These are phyloP conservation scores for Parasteatoda lunata DNA, from an alignment of 2,888 invertebrate species.

Conservation along the genomic window DNA sequence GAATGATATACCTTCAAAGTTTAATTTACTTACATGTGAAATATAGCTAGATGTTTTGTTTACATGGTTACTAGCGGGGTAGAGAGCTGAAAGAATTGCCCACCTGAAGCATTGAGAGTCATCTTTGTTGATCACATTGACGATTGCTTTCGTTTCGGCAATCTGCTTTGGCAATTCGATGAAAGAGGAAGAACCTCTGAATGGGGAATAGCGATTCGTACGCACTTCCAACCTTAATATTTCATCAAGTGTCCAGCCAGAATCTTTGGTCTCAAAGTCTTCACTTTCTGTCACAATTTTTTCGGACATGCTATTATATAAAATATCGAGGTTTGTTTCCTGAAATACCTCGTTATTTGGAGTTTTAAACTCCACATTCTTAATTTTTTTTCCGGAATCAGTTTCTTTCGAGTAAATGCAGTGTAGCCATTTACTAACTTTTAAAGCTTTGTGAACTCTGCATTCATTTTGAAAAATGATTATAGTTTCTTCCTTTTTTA, in stretches of 20 bases:
- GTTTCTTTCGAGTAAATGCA: no score
- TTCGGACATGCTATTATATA: no score
- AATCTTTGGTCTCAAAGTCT: no score
- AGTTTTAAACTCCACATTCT: no score
- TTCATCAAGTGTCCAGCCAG: constrained; percentile 4
- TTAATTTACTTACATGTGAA: not conserved
- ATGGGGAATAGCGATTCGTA: not conserved
- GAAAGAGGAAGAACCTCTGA: not conserved
- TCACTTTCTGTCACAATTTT: no score
- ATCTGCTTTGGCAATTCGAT: constrained; percentile 6
- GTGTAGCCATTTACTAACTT: no score
- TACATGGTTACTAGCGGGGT: not conserved
- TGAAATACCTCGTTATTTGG: no score
- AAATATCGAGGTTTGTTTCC: no score
- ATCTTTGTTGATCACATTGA: constrained; percentile 3
- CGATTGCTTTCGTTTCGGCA: not conserved
- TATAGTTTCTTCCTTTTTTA: no score
- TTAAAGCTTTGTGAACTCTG: no score
- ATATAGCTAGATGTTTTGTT: not conserved
- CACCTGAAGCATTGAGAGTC: constrained; percentile 7
- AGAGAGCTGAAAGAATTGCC: not conserved
- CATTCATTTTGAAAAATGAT: no score
- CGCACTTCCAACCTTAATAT: not conserved
- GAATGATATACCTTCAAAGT: not conserved
- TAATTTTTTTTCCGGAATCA: no score